phyloP scores from a whole-genome alignment of 2,888 invertebrate species.

The Trichopria drosophilae region DNA sequence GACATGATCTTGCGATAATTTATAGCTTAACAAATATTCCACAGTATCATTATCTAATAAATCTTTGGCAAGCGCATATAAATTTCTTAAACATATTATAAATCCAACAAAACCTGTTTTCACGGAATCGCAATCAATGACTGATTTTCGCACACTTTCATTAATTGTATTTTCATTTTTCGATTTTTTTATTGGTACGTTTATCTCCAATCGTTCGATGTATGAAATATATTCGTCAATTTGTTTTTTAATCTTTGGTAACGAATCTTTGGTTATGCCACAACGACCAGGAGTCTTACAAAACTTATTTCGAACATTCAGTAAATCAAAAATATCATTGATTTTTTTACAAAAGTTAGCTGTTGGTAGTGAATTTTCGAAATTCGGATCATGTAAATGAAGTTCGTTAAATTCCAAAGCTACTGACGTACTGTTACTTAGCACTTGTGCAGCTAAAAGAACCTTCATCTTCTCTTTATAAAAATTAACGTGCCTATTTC shows the following conservation, averaged over 20 bases:
- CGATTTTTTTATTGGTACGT: neutral
- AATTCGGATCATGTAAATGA: slow-evolving; percentile 23
- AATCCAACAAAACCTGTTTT: slow-evolving; percentile 26
- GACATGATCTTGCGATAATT: slow-evolving; percentile 29
- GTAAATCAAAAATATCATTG: slow-evolving; percentile 19
- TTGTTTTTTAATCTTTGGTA: slow-evolving; percentile 5
- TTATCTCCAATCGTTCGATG: slow-evolving; percentile 16
- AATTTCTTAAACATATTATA: slow-evolving; percentile 25
- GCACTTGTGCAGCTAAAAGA: slow-evolving; percentile 35
- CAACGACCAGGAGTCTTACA: slow-evolving; percentile 11
- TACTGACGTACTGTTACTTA: slow-evolving; percentile 35
- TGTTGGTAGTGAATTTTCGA: slow-evolving; percentile 21
- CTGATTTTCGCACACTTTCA: slow-evolving; percentile 6
- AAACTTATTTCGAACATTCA: slow-evolving; percentile 19
- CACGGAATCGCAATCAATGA: slow-evolving; percentile 4
- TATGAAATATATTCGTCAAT: slow-evolving; percentile 12
- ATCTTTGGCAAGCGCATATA: slow-evolving; percentile 16
- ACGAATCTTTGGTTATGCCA: slow-evolving; percentile 2
- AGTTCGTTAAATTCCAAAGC: slow-evolving; percentile 28
- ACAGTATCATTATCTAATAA: slow-evolving; percentile 14
- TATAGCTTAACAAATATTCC: slow-evolving; percentile 20
- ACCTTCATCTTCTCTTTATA: slow-evolving; percentile 40
- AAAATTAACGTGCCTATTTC: slow-evolving; percentile 32
- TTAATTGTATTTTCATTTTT: neutral
- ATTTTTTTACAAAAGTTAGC: slow-evolving; percentile 25